A percentile compares a stretch with the other conserved stretches of the same genome.
Conservation (phyloP, 2,797 vertebrate genomes). For the Bradypodion ventrale region DNA sequence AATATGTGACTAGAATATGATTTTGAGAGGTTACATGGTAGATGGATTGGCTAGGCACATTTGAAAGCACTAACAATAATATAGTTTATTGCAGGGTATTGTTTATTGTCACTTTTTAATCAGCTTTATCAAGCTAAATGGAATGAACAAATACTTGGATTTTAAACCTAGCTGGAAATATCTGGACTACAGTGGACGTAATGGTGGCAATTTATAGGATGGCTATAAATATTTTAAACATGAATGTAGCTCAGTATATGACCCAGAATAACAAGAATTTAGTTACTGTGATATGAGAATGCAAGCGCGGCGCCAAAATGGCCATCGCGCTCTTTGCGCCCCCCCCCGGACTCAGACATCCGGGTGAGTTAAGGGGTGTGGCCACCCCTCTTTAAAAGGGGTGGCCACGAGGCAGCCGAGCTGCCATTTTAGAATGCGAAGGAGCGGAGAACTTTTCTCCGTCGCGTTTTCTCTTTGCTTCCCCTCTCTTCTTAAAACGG, state of each 20-base stretch:
- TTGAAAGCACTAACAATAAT: neutral
- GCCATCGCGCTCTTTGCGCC: too few relatives aligned
- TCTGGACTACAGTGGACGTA: neutral
- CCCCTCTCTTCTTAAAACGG: too few relatives aligned
- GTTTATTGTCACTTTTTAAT: neutral
- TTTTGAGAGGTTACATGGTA: neutral
- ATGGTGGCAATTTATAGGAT: neutral
- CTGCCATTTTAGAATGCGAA: too few relatives aligned
- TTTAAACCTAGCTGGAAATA: neutral
- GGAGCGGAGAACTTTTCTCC: too few relatives aligned
- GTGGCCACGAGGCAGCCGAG: too few relatives aligned
- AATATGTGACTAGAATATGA: neutral
- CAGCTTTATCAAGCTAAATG: neutral
- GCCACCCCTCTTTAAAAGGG: too few relatives aligned
- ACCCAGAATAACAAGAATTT: neutral
- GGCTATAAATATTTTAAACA: neutral
- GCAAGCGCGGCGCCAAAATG: too few relatives aligned
- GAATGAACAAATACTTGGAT: neutral
- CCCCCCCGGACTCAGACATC: too few relatives aligned
- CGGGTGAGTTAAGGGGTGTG: too few relatives aligned
- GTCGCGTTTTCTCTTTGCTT: too few relatives aligned
- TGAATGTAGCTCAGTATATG: neutral
- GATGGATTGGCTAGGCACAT: neutral
- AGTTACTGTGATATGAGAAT: neutral
- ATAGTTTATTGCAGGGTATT: neutral